These are phyloP conservation scores for Notarius lentiginosus DNA, from an alignment of 2,113 vertebrate species.

Conservation along the genomic window DNA sequence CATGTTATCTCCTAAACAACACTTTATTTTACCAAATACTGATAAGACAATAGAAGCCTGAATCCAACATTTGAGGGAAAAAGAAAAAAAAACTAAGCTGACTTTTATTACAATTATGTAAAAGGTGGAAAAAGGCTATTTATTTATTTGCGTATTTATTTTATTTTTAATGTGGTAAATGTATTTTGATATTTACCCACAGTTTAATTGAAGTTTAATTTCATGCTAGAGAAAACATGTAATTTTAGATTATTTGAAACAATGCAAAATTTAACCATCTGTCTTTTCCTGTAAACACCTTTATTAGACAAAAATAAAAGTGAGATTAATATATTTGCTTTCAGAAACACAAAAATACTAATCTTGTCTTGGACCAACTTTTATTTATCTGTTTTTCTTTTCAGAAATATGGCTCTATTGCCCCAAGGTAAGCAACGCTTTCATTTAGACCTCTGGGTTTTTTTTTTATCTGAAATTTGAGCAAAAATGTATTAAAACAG, in stretches of 20 bases:
- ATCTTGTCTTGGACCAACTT: not conserved
- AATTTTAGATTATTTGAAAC: not conserved
- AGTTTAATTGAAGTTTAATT: not conserved
- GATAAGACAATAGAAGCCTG: not conserved
- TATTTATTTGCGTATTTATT: no score
- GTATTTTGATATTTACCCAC: not conserved
- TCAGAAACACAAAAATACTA: not conserved
- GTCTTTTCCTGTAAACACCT: not conserved
- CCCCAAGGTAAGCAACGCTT: conserved; percentile 71
- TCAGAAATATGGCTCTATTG: conserved; percentile 75
- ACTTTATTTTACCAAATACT: not conserved
- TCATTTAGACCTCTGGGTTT: not conserved
- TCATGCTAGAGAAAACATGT: not conserved
- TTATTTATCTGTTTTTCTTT: not conserved
- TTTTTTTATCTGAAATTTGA: not conserved
- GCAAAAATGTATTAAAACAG: not conserved
- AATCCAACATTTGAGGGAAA: not conserved
- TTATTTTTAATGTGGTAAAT: not conserved
- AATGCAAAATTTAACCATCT: not conserved
- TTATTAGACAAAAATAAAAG: not conserved
- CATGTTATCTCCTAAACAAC: not conserved
- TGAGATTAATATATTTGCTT: not conserved
- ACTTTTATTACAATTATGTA: no score
- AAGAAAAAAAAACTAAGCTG: no score
- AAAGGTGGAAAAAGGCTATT: no score